Conservation (phyloP, 2,888 invertebrate genomes). For the Perizoma flavofasciatum region DNA sequence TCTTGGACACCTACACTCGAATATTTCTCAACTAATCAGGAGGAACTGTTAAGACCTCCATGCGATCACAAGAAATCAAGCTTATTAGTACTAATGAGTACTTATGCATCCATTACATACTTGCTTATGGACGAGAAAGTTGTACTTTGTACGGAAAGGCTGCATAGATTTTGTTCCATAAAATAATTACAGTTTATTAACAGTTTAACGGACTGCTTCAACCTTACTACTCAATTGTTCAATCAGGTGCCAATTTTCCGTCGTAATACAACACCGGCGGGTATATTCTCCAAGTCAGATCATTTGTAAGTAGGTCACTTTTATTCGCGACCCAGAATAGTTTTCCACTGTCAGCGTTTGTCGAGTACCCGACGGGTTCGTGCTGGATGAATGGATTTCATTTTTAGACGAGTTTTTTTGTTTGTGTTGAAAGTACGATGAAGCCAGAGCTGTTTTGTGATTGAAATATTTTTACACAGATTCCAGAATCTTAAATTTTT, state of each 20-base stretch:
- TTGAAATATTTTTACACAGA: no score
- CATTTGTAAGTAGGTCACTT: conserved; percentile 69
- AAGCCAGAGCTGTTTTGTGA: not conserved
- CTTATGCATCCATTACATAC: no score
- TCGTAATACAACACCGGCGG: not conserved
- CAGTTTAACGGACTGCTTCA: not conserved
- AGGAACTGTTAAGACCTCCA: no score
- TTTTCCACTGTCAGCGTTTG: conserved; percentile 59
- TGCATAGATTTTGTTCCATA: no score
- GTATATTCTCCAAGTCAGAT: conserved; percentile 47
- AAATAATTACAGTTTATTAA: no score
- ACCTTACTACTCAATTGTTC: conserved; percentile 1
- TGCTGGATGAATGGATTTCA: conserved; percentile 53
- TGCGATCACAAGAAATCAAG: no score
- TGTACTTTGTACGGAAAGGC: no score
- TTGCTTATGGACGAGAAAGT: no score
- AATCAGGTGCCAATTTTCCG: conserved; percentile 19
- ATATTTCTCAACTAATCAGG: no score
- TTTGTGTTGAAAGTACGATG: conserved; percentile 36
- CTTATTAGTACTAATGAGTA: no score
- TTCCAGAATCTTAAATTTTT: no score
- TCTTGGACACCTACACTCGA: no score
- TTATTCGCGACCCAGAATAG: conserved; percentile 65
- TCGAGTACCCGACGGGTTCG: conserved; percentile 50
- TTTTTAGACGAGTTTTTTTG: conserved; percentile 47